Evolutionary conservation across 2,113 vertebrate genomes (phyloP), one percentile per base, ranked within the genome.

Genomic region (Sebastes fasciatus): DNA sequence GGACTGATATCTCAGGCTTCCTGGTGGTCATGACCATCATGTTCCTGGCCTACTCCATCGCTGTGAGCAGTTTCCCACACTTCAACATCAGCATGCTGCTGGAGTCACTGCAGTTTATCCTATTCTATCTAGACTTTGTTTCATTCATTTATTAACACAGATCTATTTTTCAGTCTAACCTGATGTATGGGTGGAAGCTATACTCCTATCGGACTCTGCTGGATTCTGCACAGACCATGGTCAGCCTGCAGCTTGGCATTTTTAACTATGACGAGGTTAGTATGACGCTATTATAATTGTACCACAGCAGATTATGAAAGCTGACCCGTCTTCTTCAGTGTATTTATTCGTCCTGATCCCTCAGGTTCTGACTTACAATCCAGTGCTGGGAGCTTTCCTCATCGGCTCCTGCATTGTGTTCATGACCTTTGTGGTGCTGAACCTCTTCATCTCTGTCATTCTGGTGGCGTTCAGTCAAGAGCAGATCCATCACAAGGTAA

Each of bases 221-320:
- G 57, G 96, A 98, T 70, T 95, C 98, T 0, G 96, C 95, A 67
- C 96, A 97, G 93, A 98, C 97, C 10, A 96, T 99, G 93, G 94
- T 98, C 92, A 98, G 97, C 88, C 95, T 99, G 89, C 98, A 99
- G 93, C 92, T 99, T 67, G 98, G 98, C 71, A 97, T 99, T 91
- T 99, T 99, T 93, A 99, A 99, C 95, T 99, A 99, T 0, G 96
- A 99, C 49, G 98, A 99, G 96, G 98, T 99, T 58, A 66, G 91
- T 90, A 49, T 76, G 43, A 62, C 43, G 52, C 12, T 69, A 4
- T 74, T 58, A 21, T 21, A 64, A 55, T 3, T 88, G 13, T 26
- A 64, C 8, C n/a, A 49, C 21, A 42, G 70, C 23, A 61, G 57
- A 68, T 57, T n/a, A 57, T 74, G 42, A 40, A 54, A 67, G 54